Conservation (phyloP, 2,113 vertebrate species). For the Brachirus orientalis region DNA sequence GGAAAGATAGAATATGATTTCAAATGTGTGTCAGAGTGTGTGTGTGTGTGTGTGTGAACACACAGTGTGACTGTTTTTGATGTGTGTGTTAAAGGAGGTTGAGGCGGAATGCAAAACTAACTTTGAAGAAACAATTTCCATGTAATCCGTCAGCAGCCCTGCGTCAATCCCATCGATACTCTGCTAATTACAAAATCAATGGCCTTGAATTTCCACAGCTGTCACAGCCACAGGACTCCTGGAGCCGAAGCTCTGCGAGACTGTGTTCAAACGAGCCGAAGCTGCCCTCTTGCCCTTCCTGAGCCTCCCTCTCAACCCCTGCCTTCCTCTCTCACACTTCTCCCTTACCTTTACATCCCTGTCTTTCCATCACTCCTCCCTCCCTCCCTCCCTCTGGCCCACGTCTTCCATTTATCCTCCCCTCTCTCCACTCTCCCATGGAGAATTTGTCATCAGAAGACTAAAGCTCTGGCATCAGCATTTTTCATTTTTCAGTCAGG, state of each 20-base stretch:
- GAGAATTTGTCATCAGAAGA: constrained; percentile 75
- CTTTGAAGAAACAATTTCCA: constrained; percentile 89
- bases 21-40: constrained; percentile 55
- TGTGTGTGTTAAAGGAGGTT: constrained; percentile 41
- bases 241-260: constrained; percentile 54
- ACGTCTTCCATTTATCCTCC: constrained; percentile 22
- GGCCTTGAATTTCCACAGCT: constrained; percentile 89
- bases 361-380: constrained; percentile 21
- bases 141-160: constrained; percentile 87
- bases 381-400: neutral
- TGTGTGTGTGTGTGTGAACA: neutral
- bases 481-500: constrained; percentile 79
- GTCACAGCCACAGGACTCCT: constrained; percentile 76
- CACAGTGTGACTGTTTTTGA: too few relatives aligned
- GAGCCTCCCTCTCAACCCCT: constrained; percentile 50
- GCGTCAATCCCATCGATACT: constrained; percentile 89
- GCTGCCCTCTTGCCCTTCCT: constrained; percentile 63
- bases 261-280: constrained; percentile 73
- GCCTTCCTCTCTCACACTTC: constrained; percentile 69
- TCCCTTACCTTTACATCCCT: constrained; percentile 62
- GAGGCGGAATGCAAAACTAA: constrained; percentile 76
- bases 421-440: constrained; percentile 38
- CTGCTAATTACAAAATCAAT: constrained; percentile 96
- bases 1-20: constrained; percentile 26
- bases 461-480: constrained; percentile 76